Base-by-base conservation (phyloP, 2,113 vertebrate species). In the Brachionichthys hirsutus region DNA sequence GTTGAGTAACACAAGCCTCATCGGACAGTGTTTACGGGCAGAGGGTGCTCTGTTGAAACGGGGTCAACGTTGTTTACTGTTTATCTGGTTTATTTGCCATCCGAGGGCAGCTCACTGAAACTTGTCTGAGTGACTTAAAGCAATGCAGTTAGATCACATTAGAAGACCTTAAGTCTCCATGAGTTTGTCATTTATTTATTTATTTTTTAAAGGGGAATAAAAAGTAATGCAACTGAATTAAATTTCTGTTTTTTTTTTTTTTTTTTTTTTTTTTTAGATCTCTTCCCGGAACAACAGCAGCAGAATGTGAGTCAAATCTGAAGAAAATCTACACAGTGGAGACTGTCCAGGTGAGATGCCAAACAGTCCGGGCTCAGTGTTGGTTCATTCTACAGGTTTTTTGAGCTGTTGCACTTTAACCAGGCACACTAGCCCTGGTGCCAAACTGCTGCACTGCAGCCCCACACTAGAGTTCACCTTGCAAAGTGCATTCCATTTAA, bases 281-380 rank as follows among this genome's bases (percentile, higher is more conserved):
- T 1, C 91, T 95, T 47, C 96, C 95, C 35, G 97, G 96, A 54
- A 92, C 94, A 4, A 99, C 96, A n/a, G 96, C 94, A 0, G 95
- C 95, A 13, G 94, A 98, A 87, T 99, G 93, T 50, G 96, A 95
- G 24, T 98, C 93, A 2, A 98, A 97, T 62, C 76, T 98, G 87
- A 98, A 94, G 90, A 98, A 95, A 83, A 97, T 98, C 84, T 98
- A 98, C 70, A 95, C 93, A 0, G 96, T 97, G 10, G 93, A 94
- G 13, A 97, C 94, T 3, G 93, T 98, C 12, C 97, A 98, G 94
- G 97, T 97, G 64, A 87, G 83, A 78, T 10, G 1, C 47, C 69
- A 55, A 22, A 49, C 12, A 19, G 10, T 56, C 6, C 34, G 34
- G 34, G 5, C 5, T 35, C 34, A 35, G 5, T 35, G 4, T 35